These are phyloP conservation scores for Aporophyla nigra DNA, from an alignment of 2,888 invertebrate genomes.

Conservation along the genomic window DNA sequence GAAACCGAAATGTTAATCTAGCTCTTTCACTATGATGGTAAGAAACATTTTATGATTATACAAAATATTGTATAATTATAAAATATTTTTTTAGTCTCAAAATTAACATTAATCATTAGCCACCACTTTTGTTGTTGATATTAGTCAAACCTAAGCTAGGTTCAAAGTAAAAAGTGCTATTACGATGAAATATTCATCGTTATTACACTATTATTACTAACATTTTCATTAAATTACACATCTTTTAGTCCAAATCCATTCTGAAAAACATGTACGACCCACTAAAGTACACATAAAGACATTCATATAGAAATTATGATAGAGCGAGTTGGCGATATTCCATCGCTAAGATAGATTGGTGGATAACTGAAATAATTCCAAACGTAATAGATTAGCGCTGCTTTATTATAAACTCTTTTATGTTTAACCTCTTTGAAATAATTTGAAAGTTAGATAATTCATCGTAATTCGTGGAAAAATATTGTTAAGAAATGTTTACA, in stretches of 20 bases:
- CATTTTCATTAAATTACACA: conserved; percentile 43
- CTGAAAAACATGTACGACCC: conserved; percentile 51
- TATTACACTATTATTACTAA: conserved; percentile 31
- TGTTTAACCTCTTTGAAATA: conserved; percentile 37
- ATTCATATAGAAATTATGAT: conserved; percentile 54
- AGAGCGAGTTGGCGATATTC: conserved; percentile 67
- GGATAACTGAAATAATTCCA: conserved; percentile 63
- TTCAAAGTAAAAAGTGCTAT: conserved; percentile 43
- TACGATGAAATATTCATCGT: conserved; percentile 30
- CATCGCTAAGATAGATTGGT: conserved; percentile 67
- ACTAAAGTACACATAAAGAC: conserved; percentile 33
- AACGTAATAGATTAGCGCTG: conserved; percentile 60
- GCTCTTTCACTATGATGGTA: not conserved
- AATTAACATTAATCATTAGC: conserved; percentile 12
- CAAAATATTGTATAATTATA: no score
- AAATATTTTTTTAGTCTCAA: no score
- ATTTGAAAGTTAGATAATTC: conserved; percentile 9
- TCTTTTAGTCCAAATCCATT: conserved; percentile 39
- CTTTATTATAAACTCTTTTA: conserved; percentile 50
- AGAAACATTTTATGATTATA: not conserved
- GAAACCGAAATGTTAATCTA: not conserved
- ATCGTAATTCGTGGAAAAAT: conserved; percentile 23
- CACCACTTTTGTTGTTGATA: not conserved
- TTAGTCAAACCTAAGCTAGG: conserved; percentile 4
- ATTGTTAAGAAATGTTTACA: not conserved